Evolutionary conservation across 2,888 invertebrate genomes (phyloP).

Genomic region (Synergus laeviventris): DNA sequence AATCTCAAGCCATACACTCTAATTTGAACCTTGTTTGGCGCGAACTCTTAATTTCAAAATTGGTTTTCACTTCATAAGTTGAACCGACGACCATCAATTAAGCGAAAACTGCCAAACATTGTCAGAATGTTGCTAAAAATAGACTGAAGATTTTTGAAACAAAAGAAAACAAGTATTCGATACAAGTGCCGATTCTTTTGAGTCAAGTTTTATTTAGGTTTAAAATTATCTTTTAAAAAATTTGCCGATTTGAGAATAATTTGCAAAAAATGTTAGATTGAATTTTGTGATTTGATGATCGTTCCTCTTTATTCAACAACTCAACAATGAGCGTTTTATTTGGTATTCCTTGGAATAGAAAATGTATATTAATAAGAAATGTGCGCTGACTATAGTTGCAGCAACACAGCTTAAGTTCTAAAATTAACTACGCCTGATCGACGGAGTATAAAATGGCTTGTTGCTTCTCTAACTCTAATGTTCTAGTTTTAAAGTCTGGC

Average conservation of each 20-base stretch:
- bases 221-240: neutral
- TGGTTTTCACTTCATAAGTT: neutral
- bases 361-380: conserved; percentile 42
- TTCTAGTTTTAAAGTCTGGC: conserved; percentile 47
- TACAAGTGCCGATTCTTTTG: neutral
- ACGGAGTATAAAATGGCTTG: conserved; percentile 54
- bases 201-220: neutral
- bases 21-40: neutral
- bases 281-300: conserved; percentile 53
- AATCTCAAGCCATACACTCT: neutral
- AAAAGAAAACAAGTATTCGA: neutral
- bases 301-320: conserved; percentile 61
- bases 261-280: neutral
- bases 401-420: conserved; percentile 48
- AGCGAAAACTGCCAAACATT: conserved; percentile 65
- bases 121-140: conserved; percentile 61
- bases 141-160: conserved; percentile 24
- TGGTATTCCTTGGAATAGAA: conserved; percentile 49
- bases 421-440: conserved; percentile 40
- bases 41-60: neutral
- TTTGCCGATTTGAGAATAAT: neutral
- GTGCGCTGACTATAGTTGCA: conserved; percentile 43
- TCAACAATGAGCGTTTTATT: conserved; percentile 54
- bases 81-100: conserved; percentile 45
- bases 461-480: conserved; percentile 53